Conservation (phyloP, 2,113 vertebrate species). For the Indicator maculatus region DNA sequence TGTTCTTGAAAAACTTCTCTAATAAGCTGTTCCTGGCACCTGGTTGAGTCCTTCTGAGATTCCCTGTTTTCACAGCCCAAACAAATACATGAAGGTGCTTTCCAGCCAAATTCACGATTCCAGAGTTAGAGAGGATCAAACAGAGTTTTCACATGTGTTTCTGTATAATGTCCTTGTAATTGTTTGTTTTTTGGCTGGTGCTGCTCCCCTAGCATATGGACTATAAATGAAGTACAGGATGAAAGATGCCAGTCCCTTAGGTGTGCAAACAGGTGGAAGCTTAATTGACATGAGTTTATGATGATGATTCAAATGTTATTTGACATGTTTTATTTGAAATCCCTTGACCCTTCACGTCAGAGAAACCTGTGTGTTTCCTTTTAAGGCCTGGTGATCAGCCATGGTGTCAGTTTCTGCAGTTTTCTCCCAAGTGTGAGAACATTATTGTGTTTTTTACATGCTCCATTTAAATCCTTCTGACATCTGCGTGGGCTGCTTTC, state of each 20-base stretch:
- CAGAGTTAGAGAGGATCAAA: slow-evolving; percentile 20
- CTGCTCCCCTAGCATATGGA: neutral
- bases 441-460: slow-evolving; percentile 40
- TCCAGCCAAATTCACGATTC: neutral
- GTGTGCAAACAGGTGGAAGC: neutral
- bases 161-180: neutral
- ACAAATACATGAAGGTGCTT: neutral
- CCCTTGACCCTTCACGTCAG: neutral
- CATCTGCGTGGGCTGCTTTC: slow-evolving; percentile 64
- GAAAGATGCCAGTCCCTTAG: neutral
- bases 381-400: neutral
- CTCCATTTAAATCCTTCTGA: slow-evolving; percentile 56
- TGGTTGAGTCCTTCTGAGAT: slow-evolving; percentile 33
- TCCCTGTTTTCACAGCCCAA: slow-evolving; percentile 23
- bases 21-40: slow-evolving; percentile 14
- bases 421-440: slow-evolving; percentile 42
- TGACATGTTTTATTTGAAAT: neutral
- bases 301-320: neutral
- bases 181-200: slow-evolving; percentile 8
- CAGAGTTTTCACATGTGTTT: slow-evolving; percentile 21
- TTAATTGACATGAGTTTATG: neutral
- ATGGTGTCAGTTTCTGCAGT: neutral
- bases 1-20: neutral
- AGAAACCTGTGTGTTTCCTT: slow-evolving; percentile 19
- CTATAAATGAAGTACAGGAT: neutral